Conservation (phyloP, 2,113 vertebrate species). For the Python bivittatus region DNA sequence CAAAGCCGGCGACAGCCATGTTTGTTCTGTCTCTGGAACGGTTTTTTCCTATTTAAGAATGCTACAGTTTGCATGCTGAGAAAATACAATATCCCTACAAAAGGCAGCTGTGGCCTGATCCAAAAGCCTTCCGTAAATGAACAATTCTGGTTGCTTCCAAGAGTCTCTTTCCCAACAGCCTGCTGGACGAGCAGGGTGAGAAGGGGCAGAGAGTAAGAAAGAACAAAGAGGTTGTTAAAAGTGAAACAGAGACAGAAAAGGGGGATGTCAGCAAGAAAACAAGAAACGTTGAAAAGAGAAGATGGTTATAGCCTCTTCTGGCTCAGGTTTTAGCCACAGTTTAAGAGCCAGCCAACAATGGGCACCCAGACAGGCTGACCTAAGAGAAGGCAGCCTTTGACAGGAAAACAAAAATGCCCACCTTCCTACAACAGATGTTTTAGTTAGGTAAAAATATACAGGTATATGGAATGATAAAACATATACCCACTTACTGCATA, state of each 20-base stretch:
- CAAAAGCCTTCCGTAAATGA: no score
- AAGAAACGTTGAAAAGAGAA: neutral
- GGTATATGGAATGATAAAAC: neutral
- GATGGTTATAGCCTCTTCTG: neutral
- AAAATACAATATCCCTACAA: neutral
- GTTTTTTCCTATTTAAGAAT: neutral
- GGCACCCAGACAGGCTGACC: neutral
- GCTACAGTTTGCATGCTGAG: neutral
- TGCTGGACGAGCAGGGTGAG: neutral
- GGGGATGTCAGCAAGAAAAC: neutral
- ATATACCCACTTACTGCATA: neutral
- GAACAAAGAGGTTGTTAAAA: neutral
- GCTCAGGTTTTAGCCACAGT: neutral
- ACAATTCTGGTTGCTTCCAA: neutral
- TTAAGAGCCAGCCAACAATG: neutral
- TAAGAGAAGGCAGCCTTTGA: neutral
- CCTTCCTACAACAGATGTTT: neutral
- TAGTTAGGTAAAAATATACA: neutral
- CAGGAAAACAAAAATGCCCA: neutral
- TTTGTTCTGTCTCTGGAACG: neutral
- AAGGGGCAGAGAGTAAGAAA: neutral
- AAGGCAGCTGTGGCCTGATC: neutral
- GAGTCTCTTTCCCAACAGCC: neutral
- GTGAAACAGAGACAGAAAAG: neutral
- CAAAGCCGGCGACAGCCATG: neutral